Base-by-base conservation (phyloP, 2,113 vertebrate genomes). In the Cichladusa arquata region DNA sequence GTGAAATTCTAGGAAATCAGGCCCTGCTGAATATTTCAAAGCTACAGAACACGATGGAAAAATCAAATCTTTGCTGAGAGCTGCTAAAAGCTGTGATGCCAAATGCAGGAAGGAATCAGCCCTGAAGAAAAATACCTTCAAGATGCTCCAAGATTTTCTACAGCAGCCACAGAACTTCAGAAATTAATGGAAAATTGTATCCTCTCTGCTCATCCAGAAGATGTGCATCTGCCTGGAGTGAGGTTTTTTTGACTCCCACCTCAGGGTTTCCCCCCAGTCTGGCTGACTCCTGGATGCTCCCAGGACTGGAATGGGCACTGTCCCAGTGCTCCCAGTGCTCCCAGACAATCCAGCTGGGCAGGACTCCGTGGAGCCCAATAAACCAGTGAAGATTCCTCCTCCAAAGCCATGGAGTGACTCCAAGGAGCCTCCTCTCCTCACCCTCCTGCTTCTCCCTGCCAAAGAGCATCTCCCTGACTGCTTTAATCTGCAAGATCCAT, bases 401-500 rank as follows among this genome's bases (percentile, higher is more conserved):
- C 86, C 61, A 86, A 85, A 85, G 94, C 34, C 60, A 13, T 25
- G 61, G 85, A 95, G 64, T 60, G 84, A 47, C 67, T 93, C 92
- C 92, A 91, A 79, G 73, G 69, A 92, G 77, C 64, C 60, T 95
- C 54, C 81, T 91, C 69, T 47, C 42, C 71, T 81, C 60, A 23
- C 86, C 45, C 88, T 93, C 34, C 79, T 74, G 69, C 77, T 67
- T 80, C 81, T 90, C 51, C 84, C 53, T 96, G 96, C 94, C 92
- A 90, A 90, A 83, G 88, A 92, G 51, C 88, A 88, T 93, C 93
- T 84, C 62, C 51, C 77, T 1, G n/a, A 66, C 82, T 85, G 58
- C 87, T 95, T 95, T 95, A 96, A 96, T 96, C 95, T 92, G 38
- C 58, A 22, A 90, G 81, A 97, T 96, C 93, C 91, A 88, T 96